These are phyloP conservation scores for Peribatodes rhomboidaria DNA, from an alignment of 2,888 invertebrate genomes.

Conservation along the genomic window DNA sequence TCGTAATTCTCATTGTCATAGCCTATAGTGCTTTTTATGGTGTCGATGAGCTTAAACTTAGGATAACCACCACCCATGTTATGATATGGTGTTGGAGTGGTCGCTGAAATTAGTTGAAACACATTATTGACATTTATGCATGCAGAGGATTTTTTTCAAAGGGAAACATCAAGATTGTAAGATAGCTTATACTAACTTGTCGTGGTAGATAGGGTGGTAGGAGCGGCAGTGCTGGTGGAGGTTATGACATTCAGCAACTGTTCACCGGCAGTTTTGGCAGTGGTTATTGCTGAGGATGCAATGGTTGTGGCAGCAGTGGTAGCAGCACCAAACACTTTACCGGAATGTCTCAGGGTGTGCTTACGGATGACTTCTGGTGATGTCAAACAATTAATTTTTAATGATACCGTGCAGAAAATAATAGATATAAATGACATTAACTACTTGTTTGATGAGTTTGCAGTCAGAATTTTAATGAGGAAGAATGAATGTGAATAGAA, in stretches of 20 bases:
- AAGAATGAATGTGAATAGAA: constrained; percentile 26
- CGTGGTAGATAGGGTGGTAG: constrained; percentile 78
- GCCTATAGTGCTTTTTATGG: constrained; percentile 82
- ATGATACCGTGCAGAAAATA: constrained; percentile 10
- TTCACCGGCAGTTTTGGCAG: constrained; percentile 75
- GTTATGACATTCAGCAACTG: constrained; percentile 74
- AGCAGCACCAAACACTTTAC: constrained; percentile 88
- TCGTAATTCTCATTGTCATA: constrained; percentile 76
- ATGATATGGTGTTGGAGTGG: constrained; percentile 79
- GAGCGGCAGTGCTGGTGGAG: constrained; percentile 69
- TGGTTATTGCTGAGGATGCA: constrained; percentile 77
- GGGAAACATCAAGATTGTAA: constrained; percentile 48
- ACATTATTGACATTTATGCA: constrained; percentile 72
- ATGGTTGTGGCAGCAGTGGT: constrained; percentile 84
- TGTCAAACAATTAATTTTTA: constrained; percentile 47
- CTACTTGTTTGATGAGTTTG: constrained; percentile 23
- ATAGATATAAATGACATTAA: background rate
- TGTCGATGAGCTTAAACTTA: constrained; percentile 83
- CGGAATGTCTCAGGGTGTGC: constrained; percentile 91
- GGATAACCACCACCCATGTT: constrained; percentile 80
- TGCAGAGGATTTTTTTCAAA: constrained; percentile 57
- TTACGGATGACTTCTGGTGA: constrained; percentile 87
- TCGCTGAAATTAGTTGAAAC: constrained; percentile 80
- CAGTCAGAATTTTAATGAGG: constrained; percentile 25
- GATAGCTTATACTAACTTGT: constrained; percentile 76